phyloP scores from a whole-genome alignment of 2,797 vertebrate genomes.

The Champsocephalus gunnari region DNA sequence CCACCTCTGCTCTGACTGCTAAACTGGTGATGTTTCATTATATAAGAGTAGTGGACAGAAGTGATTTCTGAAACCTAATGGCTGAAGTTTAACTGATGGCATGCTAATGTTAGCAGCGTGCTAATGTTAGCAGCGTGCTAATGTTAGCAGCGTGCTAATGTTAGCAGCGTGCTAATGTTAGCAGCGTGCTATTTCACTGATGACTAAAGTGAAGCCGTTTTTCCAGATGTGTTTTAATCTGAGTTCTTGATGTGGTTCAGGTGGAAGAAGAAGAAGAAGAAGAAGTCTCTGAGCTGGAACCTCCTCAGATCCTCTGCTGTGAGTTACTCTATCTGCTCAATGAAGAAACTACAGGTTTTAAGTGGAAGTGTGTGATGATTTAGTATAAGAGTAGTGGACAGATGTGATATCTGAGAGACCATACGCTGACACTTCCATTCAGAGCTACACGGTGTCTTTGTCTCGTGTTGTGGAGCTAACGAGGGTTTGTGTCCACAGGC shows the following conservation, averaged over 20 bases:
- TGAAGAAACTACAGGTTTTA: fast-evolving
- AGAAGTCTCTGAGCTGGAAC: fast-evolving
- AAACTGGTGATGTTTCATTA: no score
- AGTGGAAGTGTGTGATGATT: constrained; percentile 78
- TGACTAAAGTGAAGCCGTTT: no score
- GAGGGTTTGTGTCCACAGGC: neutral
- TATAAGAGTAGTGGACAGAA: constrained; percentile 90
- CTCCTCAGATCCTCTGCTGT: neutral
- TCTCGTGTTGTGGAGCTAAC: neutral
- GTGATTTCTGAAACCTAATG: neutral
- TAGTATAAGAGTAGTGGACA: constrained; percentile 95
- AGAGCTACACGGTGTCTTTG: fast-evolving
- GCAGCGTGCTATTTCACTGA: no score
- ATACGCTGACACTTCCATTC: constrained; percentile 85
- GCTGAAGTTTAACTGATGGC: neutral
- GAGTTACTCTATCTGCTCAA: fast-evolving
- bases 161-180: no score
- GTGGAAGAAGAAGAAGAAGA: neutral
- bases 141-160: no score
- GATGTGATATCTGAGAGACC: constrained; percentile 91
- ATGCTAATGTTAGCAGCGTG: no score
- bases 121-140: no score
- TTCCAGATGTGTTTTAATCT: neutral
- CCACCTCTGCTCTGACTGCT: no score
- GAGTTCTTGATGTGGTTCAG: neutral